These are phyloP conservation scores for Carassius gibelio DNA, from an alignment of 2,113 vertebrate genomes.

Conservation along the genomic window DNA sequence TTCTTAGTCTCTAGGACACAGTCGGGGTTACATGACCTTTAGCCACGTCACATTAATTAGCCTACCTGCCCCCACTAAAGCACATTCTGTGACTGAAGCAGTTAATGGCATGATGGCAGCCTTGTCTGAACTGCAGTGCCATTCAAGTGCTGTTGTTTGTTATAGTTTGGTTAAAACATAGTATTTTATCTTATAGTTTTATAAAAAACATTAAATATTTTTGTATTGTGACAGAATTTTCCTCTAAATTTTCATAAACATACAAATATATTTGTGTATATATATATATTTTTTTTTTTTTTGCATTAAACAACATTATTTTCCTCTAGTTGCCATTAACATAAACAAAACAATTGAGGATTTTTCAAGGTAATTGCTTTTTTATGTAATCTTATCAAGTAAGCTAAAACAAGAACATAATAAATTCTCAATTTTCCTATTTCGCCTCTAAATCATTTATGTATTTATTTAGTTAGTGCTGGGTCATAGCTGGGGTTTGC, in stretches of 20 bases:
- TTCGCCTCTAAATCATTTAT: neutral
- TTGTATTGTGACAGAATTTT: neutral
- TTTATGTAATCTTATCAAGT: neutral
- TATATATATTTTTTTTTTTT: too few relatives aligned
- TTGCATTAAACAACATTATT: too few relatives aligned
- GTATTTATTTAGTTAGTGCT: neutral
- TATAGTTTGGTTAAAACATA: neutral
- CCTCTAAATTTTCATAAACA: neutral
- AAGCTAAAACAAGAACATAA: neutral
- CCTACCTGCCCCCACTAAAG: constrained; percentile 27
- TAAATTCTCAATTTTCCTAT: neutral
- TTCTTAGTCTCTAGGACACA: constrained; percentile 26
- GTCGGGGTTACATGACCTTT: constrained; percentile 28
- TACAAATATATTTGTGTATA: too few relatives aligned
- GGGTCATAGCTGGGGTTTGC: too few relatives aligned
- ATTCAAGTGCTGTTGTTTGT: neutral
- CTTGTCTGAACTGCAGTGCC: neutral
- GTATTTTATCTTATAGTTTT: too few relatives aligned
- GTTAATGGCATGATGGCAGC: neutral
- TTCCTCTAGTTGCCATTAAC: too few relatives aligned
- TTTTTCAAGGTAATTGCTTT: too few relatives aligned
- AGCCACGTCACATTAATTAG: constrained; percentile 32
- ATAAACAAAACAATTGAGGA: too few relatives aligned
- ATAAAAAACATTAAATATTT: neutral
- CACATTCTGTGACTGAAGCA: neutral